phyloP scores from a whole-genome alignment of 2,888 invertebrate genomes.

The Polymixis flavicincta region DNA sequence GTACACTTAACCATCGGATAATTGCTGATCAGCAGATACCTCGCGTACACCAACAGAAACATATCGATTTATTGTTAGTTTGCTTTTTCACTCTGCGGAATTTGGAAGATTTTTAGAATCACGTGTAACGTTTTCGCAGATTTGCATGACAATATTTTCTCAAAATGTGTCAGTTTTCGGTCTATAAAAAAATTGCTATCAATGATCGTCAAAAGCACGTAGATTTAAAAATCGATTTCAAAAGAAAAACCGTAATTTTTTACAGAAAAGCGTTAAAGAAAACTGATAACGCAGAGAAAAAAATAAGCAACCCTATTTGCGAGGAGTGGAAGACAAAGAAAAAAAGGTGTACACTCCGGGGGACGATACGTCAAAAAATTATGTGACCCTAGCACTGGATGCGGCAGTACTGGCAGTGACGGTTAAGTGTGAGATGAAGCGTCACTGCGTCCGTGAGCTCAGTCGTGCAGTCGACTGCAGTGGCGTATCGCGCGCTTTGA shows the following conservation, averaged over 20 bases:
- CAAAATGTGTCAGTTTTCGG: not conserved
- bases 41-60: slow-evolving; percentile 50
- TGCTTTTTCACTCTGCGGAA: slow-evolving; percentile 11
- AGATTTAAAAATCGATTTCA: not conserved
- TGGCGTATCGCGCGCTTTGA: slow-evolving; percentile 38
- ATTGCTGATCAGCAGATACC: slow-evolving; percentile 75
- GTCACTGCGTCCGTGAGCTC: slow-evolving; percentile 46
- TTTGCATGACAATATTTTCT: not conserved
- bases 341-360: slow-evolving; percentile 77
- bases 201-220: not conserved
- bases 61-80: slow-evolving; percentile 61
- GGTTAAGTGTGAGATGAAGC: slow-evolving; percentile 38
- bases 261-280: slow-evolving; percentile 25
- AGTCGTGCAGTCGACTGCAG: slow-evolving; percentile 60
- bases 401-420: slow-evolving; percentile 44
- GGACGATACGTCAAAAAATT: slow-evolving; percentile 84
- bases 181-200: not conserved
- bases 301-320: slow-evolving; percentile 78
- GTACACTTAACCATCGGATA: slow-evolving; percentile 72
- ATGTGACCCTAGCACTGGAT: slow-evolving; percentile 73
- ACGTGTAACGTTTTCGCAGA: not conserved
- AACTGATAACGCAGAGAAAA: slow-evolving; percentile 53
- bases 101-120: not conserved
- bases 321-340: slow-evolving; percentile 79
- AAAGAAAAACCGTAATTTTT: slow-evolving; percentile 1